phyloP scores from a whole-genome alignment of 2,888 invertebrate species.

The Mantis religiosa region DNA sequence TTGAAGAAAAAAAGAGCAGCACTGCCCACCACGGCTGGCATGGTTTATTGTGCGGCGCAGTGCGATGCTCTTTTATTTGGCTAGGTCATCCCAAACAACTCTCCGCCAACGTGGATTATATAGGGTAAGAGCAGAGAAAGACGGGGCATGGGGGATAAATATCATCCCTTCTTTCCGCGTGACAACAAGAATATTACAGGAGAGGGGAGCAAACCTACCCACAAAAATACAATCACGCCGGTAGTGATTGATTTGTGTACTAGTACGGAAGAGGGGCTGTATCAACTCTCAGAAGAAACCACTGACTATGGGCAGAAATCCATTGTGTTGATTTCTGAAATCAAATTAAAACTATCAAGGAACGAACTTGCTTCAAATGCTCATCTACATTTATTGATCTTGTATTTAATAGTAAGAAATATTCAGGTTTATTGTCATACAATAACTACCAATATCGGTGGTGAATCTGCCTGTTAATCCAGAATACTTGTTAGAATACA shows the following conservation, averaged over 20 bases:
- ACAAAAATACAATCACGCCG: not conserved
- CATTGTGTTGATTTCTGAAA: not conserved
- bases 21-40: not conserved
- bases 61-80: not conserved
- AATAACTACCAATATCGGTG: too few species aligned
- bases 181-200: not conserved
- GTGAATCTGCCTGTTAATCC: too few species aligned
- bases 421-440: too few species aligned
- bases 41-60: not conserved
- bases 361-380: too few species aligned
- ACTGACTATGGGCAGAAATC: not conserved
- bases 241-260: not conserved
- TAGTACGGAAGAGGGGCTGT: not conserved
- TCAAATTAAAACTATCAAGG: too few species aligned
- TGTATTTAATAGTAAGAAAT: too few species aligned
- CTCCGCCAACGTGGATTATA: not conserved
- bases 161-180: not conserved
- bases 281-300: not conserved
- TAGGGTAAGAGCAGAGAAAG: not conserved
- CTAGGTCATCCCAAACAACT: not conserved
- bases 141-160: not conserved
- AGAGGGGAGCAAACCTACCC: not conserved
- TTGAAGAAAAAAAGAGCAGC: not conserved
- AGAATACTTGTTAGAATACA: too few species aligned
- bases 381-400: too few species aligned